Conservation (phyloP, 2,797 vertebrate genomes). For the Gobio occitaniae region DNA sequence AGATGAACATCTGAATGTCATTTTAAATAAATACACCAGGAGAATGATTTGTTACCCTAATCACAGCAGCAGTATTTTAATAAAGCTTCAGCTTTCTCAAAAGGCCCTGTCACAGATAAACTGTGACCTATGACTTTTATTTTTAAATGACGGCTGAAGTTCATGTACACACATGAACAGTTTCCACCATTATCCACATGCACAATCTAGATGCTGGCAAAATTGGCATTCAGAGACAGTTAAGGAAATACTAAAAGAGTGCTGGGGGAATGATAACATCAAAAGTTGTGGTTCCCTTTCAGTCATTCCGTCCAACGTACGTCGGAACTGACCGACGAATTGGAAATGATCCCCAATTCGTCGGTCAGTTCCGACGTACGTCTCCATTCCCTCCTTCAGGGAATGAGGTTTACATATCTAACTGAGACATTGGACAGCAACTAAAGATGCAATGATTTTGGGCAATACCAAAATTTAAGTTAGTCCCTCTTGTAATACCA, state of each 20-base stretch:
- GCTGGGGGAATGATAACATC: not conserved
- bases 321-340: too few species aligned
- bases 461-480: not conserved
- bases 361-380: too few species aligned
- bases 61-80: slow-evolving; percentile 1
- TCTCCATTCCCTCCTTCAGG: too few species aligned
- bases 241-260: not conserved
- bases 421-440: not conserved
- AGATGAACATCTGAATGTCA: slow-evolving; percentile 16
- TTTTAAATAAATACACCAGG: slow-evolving; percentile 19
- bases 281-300: not conserved
- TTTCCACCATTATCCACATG: not conserved
- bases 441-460: not conserved
- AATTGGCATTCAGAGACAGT: not conserved
- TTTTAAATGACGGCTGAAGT: not conserved
- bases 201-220: not conserved
- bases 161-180: not conserved
- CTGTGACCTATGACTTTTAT: not conserved
- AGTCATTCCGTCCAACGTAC: too few species aligned
- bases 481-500: not conserved
- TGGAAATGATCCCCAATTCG: too few species aligned
- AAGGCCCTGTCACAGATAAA: not conserved
- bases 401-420: too few species aligned
- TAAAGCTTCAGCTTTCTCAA: slow-evolving; percentile 18
- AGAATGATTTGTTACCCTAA: slow-evolving; percentile 35